These are phyloP conservation scores for Cyphomyrus plagiostoma DNA, from an alignment of 2,113 vertebrate genomes.

Conservation along the genomic window DNA sequence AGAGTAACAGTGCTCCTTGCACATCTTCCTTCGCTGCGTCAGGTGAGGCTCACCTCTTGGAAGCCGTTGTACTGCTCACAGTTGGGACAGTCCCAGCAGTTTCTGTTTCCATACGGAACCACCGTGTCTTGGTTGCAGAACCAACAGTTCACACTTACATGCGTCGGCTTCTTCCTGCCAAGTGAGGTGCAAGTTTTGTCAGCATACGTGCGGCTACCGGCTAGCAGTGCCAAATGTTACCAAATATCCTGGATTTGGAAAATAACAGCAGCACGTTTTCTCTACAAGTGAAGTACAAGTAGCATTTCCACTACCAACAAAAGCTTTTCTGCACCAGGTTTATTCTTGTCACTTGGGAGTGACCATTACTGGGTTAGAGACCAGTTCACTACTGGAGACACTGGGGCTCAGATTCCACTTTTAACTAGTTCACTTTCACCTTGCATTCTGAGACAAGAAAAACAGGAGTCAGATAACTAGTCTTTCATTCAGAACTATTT, in stretches of 20 bases:
- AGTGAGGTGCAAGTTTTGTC: neutral
- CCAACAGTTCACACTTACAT: conserved; percentile 90
- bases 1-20: neutral
- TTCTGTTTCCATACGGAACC: conserved; percentile 91
- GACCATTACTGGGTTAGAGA: neutral
- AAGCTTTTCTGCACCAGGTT: neutral
- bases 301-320: neutral
- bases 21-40: neutral
- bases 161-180: conserved; percentile 75
- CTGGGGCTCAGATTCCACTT: neutral
- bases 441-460: neutral
- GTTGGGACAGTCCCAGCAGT: conserved; percentile 96
- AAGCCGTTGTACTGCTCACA: conserved; percentile 99
- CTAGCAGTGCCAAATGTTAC: neutral
- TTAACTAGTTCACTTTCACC: neutral
- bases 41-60: conserved; percentile 69
- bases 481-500: neutral
- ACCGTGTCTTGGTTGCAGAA: conserved; percentile 86
- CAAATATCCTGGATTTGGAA: neutral
- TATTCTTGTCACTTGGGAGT: neutral
- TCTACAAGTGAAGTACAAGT: neutral
- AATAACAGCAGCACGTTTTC: neutral
- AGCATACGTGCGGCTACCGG: neutral
- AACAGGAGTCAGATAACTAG: neutral
- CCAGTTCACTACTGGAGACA: neutral